A percentile compares a stretch with the other conserved stretches of the same genome.
phyloP scores from a whole-genome alignment of 2,888 invertebrate species.

The Cerceris rybyensis region DNA sequence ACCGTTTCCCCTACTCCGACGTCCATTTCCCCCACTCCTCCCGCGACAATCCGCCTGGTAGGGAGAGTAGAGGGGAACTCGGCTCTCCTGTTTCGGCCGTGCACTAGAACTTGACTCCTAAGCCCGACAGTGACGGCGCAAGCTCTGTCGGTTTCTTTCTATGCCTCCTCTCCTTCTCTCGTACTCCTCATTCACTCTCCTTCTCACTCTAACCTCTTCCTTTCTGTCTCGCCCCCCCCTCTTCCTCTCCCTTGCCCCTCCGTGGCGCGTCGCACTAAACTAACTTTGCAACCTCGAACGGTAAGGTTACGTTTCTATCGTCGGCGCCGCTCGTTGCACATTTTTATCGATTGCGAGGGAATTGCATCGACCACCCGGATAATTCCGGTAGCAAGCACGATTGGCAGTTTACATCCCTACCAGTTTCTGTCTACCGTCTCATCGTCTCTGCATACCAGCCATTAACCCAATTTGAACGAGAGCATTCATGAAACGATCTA shows the following conservation, averaged over 20 bases:
- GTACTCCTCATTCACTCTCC: conserved; percentile 20
- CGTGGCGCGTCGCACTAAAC: conserved; percentile 17
- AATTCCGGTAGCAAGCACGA: not conserved
- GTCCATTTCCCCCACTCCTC: conserved; percentile 28
- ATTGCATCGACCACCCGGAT: conserved; percentile 8
- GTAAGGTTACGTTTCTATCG: conserved; percentile 53
- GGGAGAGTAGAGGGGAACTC: conserved; percentile 46
- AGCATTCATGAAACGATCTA: no score
- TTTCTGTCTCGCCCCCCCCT: not conserved
- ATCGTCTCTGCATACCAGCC: no score
- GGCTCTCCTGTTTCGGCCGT: conserved; percentile 69
- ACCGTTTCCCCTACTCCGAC: not conserved
- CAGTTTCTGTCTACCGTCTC: no score
- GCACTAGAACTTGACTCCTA: conserved; percentile 75
- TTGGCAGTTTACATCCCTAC: not conserved
- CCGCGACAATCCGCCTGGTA: conserved; percentile 18
- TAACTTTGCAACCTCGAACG: conserved; percentile 42
- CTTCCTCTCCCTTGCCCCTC: conserved; percentile 13
- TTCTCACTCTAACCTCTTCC: conserved; percentile 15
- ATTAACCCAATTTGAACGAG: no score
- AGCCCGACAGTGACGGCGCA: conserved; percentile 63
- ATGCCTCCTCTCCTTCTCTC: conserved; percentile 13
- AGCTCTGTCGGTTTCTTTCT: conserved; percentile 49
- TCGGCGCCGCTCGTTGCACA: conserved; percentile 21
- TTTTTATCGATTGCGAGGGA: conserved; percentile 40